Evolutionary conservation across 2,113 vertebrate species (phyloP).

Genomic region (Clinocottus analis): DNA sequence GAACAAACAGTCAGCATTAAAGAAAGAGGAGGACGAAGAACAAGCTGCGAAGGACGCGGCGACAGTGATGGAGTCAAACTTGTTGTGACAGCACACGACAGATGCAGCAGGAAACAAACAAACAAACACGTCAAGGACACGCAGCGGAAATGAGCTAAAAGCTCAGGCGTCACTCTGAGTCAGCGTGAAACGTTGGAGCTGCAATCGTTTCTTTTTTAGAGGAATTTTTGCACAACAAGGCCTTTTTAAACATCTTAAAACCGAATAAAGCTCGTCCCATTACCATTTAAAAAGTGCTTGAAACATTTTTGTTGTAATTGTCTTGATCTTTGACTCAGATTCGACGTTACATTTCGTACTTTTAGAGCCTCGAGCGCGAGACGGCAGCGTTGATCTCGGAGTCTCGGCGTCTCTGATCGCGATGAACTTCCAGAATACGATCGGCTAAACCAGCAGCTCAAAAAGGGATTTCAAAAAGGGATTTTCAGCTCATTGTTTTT

Average conservation of each 20-base stretch:
- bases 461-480: neutral
- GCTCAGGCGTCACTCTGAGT: neutral
- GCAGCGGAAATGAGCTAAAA: neutral
- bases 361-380: neutral
- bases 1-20: neutral
- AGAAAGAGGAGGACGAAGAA: neutral
- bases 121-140: slow-evolving; percentile 8
- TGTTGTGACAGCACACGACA: slow-evolving; percentile 17
- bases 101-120: slow-evolving; percentile 15
- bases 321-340: neutral
- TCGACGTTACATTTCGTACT: neutral
- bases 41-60: neutral
- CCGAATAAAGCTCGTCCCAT: neutral
- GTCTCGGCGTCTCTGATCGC: no score
- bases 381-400: neutral
- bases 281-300: neutral
- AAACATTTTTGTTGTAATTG: no score
- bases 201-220: neutral
- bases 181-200: neutral
- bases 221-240: neutral
- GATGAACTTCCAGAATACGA: neutral
- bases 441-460: neutral
- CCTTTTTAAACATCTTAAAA: neutral
- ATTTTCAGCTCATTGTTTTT: neutral
- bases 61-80: slow-evolving; percentile 37